phyloP scores from a whole-genome alignment of 2,113 vertebrate species.

The Phycodurus eques region DNA sequence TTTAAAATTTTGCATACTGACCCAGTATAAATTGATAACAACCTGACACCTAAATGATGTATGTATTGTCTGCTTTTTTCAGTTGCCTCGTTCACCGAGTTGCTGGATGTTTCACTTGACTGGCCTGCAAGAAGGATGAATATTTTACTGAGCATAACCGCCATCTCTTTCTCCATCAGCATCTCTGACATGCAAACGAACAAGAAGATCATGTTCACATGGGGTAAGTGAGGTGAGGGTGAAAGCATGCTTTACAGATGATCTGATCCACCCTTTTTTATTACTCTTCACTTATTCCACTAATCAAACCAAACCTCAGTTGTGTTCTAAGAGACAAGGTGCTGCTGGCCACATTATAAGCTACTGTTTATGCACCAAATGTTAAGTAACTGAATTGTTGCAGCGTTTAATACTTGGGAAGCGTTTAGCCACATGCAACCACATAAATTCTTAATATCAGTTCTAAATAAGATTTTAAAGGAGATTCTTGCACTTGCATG shows the following conservation, averaged over 20 bases:
- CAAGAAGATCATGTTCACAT: slow-evolving; percentile 36
- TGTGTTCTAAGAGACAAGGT: neutral
- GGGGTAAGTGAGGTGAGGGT: slow-evolving; percentile 41
- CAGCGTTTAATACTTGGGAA: neutral
- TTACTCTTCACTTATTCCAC: slow-evolving; percentile 9
- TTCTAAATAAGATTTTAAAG: neutral
- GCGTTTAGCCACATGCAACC: neutral
- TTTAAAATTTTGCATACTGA: slow-evolving; percentile 60
- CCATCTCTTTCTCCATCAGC: slow-evolving; percentile 58
- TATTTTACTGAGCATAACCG: slow-evolving; percentile 68
- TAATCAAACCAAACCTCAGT: slow-evolving; percentile 1
- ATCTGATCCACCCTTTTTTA: slow-evolving; percentile 10
- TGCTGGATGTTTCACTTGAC: slow-evolving; percentile 60
- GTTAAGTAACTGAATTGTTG: neutral
- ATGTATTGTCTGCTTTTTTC: slow-evolving; percentile 33
- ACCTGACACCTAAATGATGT: slow-evolving; percentile 63
- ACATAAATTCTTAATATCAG: neutral
- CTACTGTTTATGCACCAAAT: neutral
- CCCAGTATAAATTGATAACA: slow-evolving; percentile 67
- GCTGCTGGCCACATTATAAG: neutral
- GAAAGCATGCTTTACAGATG: slow-evolving; percentile 23
- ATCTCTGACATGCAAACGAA: slow-evolving; percentile 66
- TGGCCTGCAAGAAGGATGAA: slow-evolving; percentile 64
- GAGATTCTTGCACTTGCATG: no score
- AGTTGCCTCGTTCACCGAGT: slow-evolving; percentile 54